Percentiles rank a stretch among this genome's conserved stretches.
phyloP scores from a whole-genome alignment of 2,797 vertebrate species.

The Myripristis murdjan region DNA sequence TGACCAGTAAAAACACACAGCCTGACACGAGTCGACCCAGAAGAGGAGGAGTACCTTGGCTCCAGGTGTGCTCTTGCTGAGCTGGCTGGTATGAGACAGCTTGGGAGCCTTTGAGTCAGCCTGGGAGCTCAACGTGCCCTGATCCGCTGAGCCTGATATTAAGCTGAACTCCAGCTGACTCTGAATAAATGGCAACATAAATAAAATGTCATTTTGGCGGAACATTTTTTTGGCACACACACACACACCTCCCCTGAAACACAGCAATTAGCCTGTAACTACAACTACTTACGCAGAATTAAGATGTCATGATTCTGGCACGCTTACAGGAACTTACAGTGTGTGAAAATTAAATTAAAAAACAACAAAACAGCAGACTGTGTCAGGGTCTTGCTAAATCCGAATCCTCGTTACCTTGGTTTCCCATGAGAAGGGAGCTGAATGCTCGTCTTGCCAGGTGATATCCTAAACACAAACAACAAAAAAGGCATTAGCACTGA shows the following conservation, averaged over 20 bases:
- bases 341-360: no score
- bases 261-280: no score
- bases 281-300: no score
- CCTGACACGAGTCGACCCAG: background rate
- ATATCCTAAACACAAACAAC: slow-evolving; percentile 89
- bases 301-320: no score
- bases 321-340: no score
- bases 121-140: slow-evolving; percentile 64
- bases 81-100: slow-evolving; percentile 77
- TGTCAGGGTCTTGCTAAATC: background rate
- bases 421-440: slow-evolving; percentile 98
- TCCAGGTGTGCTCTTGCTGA: slow-evolving; percentile 82
- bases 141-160: slow-evolving; percentile 85
- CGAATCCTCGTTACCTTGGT: slow-evolving; percentile 88
- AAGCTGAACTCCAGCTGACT: slow-evolving; percentile 98
- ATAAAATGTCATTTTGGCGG: no score
- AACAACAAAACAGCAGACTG: no score
- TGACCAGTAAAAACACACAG: no score
- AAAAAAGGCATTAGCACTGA: no score
- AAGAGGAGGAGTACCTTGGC: slow-evolving; percentile 71
- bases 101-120: slow-evolving; percentile 85
- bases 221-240: no score
- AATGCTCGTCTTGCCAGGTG: slow-evolving; percentile 99
- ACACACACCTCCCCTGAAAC: no score
- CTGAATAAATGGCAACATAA: slow-evolving; percentile 77